Evolutionary conservation across 2,113 vertebrate species (phyloP).

Genomic region (Tangachromis dhanisi): DNA sequence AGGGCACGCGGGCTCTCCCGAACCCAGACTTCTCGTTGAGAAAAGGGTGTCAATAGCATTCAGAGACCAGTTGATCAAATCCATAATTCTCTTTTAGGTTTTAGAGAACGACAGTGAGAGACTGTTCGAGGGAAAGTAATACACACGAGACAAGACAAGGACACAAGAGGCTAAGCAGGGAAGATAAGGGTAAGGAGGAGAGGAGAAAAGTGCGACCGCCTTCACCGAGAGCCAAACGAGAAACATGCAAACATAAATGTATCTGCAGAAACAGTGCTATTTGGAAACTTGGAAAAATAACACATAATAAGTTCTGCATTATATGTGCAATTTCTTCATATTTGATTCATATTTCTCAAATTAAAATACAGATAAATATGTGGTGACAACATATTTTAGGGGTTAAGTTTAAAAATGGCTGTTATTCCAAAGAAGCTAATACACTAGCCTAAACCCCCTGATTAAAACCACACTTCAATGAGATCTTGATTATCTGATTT

Average conservation of each 20-base stretch:
- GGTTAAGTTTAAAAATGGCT: not conserved
- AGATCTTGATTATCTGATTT: not conserved
- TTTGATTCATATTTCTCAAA: not conserved
- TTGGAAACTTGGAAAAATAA: not conserved
- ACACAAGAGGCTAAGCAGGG: too few relatives aligned
- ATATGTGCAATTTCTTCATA: not conserved
- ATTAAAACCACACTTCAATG: not conserved
- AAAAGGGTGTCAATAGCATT: too few relatives aligned
- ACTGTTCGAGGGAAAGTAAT: too few relatives aligned
- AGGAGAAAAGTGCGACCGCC: too few relatives aligned
- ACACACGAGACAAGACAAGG: too few relatives aligned
- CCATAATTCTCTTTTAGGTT: too few relatives aligned
- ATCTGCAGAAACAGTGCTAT: not conserved
- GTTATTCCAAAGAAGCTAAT: not conserved
- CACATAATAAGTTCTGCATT: not conserved
- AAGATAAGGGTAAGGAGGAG: too few relatives aligned
- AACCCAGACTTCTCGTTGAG: too few relatives aligned
- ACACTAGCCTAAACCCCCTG: rapidly evolving
- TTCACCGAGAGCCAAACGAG: too few relatives aligned
- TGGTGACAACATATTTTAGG: not conserved
- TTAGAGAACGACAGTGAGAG: too few relatives aligned
- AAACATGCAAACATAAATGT: not conserved
- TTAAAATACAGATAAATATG: not conserved
- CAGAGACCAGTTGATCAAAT: too few relatives aligned
- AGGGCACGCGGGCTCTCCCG: too few relatives aligned